Evolutionary conservation across 2,113 vertebrate species (phyloP).

Genomic region (Delphinus delphis): DNA sequence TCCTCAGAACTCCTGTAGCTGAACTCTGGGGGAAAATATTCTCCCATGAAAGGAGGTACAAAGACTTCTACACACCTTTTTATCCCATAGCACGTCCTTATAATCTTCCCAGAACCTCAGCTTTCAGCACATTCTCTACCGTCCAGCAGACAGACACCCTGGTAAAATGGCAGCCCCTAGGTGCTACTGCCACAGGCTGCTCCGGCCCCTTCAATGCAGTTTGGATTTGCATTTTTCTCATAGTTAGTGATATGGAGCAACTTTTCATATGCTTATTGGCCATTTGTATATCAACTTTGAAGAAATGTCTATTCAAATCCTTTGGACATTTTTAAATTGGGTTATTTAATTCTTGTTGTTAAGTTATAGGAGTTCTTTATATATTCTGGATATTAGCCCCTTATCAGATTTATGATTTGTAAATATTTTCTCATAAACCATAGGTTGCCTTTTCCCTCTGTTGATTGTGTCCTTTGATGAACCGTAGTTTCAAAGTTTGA

Average conservation of each 20-base stretch:
- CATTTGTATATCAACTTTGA: neutral
- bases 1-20: neutral
- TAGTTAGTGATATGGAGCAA: neutral
- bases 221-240: neutral
- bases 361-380: neutral
- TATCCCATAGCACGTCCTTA: neutral
- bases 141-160: conserved; percentile 95
- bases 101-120: neutral
- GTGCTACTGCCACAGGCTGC: conserved; percentile 78
- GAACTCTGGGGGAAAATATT: neutral
- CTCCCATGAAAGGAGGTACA: neutral
- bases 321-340: neutral
- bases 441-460: neutral
- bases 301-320: neutral
- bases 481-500: neutral
- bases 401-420: neutral
- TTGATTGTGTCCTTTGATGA: neutral
- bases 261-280: conserved; percentile 1
- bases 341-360: neutral
- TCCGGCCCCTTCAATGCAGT: conserved; percentile 21
- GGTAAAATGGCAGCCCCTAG: conserved; percentile 93
- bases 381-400: neutral
- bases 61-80: neutral
- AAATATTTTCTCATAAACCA: neutral
- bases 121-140: conserved; percentile 97